Evolutionary conservation across 2,888 invertebrate species (phyloP).

Genomic region (Stenurella melanura): DNA sequence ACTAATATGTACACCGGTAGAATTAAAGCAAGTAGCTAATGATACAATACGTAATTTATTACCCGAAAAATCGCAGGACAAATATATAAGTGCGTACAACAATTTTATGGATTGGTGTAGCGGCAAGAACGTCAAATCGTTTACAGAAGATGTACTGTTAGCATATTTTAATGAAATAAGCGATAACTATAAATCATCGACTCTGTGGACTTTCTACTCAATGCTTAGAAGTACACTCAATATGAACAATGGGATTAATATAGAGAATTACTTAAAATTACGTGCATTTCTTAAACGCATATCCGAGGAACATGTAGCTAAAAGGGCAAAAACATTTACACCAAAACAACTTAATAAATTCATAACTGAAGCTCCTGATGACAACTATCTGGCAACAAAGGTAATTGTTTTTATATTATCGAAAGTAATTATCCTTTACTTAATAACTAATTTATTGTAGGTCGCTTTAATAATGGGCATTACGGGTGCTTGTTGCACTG

Average conservation of each 20-base stretch:
- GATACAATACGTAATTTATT: not conserved
- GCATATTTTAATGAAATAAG: conserved; percentile 47
- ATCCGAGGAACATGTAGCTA: conserved; percentile 30
- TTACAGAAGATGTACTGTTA: conserved; percentile 47
- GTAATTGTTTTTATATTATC: conserved; percentile 7
- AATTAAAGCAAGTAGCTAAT: conserved; percentile 3
- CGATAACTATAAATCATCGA: conserved; percentile 43
- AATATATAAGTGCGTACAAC: not conserved
- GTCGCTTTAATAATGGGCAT: conserved; percentile 13
- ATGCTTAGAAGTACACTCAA: conserved; percentile 46
- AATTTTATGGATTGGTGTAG: conserved; percentile 2
- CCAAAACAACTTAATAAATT: conserved; percentile 3
- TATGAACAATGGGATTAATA: conserved; percentile 44
- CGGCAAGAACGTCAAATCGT: not conserved
- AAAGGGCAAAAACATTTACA: conserved; percentile 13
- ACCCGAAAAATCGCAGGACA: not conserved
- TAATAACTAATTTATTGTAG: conserved; percentile 2
- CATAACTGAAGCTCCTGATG: conserved; percentile 12
- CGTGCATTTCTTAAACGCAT: conserved; percentile 56
- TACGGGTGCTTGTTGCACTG: conserved; percentile 7
- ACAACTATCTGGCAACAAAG: conserved; percentile 18
- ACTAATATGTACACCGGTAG: not conserved
- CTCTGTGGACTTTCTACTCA: conserved; percentile 36
- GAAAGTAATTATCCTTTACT: not conserved
- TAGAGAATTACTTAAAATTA: conserved; percentile 46